A percentile compares a stretch with the other conserved stretches of the same genome.
Evolutionary conservation across 2,888 invertebrate genomes (phyloP).

Genomic region (Parnassius apollo): DNA sequence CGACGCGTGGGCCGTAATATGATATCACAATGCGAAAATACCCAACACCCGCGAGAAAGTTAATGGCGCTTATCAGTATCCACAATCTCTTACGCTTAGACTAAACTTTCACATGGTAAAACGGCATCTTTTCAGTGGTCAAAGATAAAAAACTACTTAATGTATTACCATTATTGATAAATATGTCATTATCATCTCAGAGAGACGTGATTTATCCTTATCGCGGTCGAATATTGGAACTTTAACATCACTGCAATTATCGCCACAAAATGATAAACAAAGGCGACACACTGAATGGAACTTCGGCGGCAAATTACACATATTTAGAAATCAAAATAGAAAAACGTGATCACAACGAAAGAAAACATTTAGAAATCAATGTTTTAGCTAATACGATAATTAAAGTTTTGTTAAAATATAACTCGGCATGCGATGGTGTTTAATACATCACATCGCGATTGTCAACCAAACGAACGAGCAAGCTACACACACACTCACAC

Average conservation of each 20-base stretch:
- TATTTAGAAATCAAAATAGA: slow-evolving; percentile 84
- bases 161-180: slow-evolving; percentile 88
- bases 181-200: slow-evolving; percentile 89
- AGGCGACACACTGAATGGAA: slow-evolving; percentile 96
- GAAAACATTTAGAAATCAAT: slow-evolving; percentile 80
- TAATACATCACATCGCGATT: slow-evolving; percentile 81
- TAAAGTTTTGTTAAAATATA: slow-evolving; percentile 77
- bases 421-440: slow-evolving; percentile 80
- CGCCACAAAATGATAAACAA: slow-evolving; percentile 91
- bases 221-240: slow-evolving; percentile 89
- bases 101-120: slow-evolving; percentile 80
- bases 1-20: slow-evolving; percentile 81
- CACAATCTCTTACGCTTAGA: slow-evolving; percentile 78
- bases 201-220: slow-evolving; percentile 85
- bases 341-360: slow-evolving; percentile 75
- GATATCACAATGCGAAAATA: slow-evolving; percentile 83
- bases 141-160: slow-evolving; percentile 48
- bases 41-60: slow-evolving; percentile 82
- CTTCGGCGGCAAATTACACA: slow-evolving; percentile 95
- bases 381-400: slow-evolving; percentile 73
- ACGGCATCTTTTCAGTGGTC: slow-evolving; percentile 53
- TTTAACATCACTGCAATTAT: slow-evolving; percentile 86
- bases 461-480: slow-evolving; percentile 79
- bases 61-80: slow-evolving; percentile 83
- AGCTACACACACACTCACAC: slow-evolving; percentile 76